Conservation (phyloP, 2,888 invertebrate genomes). For the Holacanthella duospinosa region DNA sequence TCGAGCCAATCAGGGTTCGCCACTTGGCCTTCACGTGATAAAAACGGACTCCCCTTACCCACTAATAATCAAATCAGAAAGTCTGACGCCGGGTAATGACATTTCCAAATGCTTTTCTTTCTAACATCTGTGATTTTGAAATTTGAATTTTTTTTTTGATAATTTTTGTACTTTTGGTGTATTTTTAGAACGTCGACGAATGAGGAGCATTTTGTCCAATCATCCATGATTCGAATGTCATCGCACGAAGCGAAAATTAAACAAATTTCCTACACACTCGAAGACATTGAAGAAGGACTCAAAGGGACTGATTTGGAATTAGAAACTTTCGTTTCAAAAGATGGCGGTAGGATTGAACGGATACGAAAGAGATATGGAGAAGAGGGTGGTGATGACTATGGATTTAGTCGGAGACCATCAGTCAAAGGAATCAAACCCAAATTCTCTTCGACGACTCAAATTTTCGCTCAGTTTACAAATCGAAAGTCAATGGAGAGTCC, state of each 20-base stretch:
- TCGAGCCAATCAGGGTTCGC: slow-evolving; percentile 26
- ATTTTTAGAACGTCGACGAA: slow-evolving; percentile 46
- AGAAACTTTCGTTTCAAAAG: slow-evolving; percentile 72
- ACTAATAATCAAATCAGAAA: slow-evolving; percentile 26
- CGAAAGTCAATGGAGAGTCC: slow-evolving; percentile 28
- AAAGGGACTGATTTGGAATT: slow-evolving; percentile 51
- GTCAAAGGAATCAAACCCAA: slow-evolving; percentile 82
- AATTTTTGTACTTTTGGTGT: too few relatives aligned
- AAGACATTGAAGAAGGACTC: slow-evolving; percentile 53
- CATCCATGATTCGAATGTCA: slow-evolving; percentile 19
- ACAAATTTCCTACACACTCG: slow-evolving; percentile 51
- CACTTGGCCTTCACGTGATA: slow-evolving; percentile 36
- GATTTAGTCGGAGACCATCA: slow-evolving; percentile 77
- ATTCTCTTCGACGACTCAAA: slow-evolving; percentile 56
- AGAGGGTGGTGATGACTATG: slow-evolving; percentile 73
- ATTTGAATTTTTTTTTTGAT: too few relatives aligned
- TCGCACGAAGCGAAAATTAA: slow-evolving; percentile 35
- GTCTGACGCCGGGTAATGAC: slow-evolving; percentile 37
- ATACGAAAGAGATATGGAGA: slow-evolving; percentile 60
- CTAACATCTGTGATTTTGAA: slow-evolving; percentile 38
- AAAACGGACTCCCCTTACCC: slow-evolving; percentile 29
- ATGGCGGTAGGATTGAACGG: slow-evolving; percentile 69
- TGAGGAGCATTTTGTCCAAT: slow-evolving; percentile 32
- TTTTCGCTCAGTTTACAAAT: slow-evolving; percentile 36
- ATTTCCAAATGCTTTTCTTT: too few relatives aligned